Percentiles rank a stretch among this genome's conserved stretches.
Evolutionary conservation across 2,888 invertebrate species (phyloP).

Genomic region (Cosmorhoe ocellata): DNA sequence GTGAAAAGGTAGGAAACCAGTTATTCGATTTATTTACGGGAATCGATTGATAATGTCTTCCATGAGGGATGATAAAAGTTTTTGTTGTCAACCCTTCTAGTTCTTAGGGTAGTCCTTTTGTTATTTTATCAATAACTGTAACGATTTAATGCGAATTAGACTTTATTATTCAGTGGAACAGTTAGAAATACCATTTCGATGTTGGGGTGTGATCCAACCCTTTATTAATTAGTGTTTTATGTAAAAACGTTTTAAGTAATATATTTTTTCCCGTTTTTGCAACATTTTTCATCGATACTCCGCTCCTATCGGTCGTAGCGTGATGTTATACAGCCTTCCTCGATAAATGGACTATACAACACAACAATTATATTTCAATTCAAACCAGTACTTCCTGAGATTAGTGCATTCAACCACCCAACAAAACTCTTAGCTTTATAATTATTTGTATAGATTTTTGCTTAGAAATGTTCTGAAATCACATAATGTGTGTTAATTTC

Average conservation of each 20-base stretch:
- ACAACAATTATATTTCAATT: too few species aligned
- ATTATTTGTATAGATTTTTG: too few species aligned
- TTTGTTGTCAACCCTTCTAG: constrained; percentile 26
- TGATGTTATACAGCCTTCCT: too few species aligned
- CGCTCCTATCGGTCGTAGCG: too few species aligned
- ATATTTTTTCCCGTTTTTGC: neutral
- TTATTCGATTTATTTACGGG: constrained; percentile 34
- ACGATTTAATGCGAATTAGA: constrained; percentile 10
- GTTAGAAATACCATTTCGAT: constrained; percentile 12
- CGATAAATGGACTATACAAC: too few species aligned
- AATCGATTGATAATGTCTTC: constrained; percentile 28
- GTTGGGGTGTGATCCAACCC: constrained; percentile 14
- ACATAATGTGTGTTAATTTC: too few species aligned
- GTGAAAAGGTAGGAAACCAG: constrained; percentile 34
- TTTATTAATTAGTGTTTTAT: neutral
- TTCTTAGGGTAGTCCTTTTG: constrained; percentile 23
- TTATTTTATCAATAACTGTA: constrained; percentile 22
- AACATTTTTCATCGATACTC: too few species aligned
- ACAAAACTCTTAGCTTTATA: too few species aligned
- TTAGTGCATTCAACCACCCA: too few species aligned
- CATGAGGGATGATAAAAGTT: constrained; percentile 27
- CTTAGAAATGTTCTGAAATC: too few species aligned
- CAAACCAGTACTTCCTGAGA: too few species aligned
- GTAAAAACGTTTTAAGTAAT: neutral
- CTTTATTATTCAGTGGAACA: constrained; percentile 13